Evolutionary conservation across 2,888 invertebrate genomes (phyloP), one percentile per base, ranked within the genome.

Genomic region (Bombylius major): DNA sequence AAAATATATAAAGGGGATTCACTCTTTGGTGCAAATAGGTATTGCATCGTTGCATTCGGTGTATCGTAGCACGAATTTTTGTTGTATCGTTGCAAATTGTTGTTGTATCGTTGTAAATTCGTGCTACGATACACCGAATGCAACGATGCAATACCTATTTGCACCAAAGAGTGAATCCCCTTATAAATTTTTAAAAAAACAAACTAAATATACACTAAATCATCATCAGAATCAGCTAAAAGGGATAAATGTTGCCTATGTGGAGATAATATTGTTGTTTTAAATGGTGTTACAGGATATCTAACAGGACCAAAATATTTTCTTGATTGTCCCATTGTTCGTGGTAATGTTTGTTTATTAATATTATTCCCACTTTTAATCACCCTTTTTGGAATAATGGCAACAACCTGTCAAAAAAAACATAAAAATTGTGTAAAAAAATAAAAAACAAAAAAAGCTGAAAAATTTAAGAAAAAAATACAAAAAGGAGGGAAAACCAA

Each of bases 221-320:
- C 82, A 65, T 82, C 81, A 66, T 82, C 81, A 2, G 81, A 81
- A 63, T 60, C 59, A 23, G 59, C 61, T 44, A 62, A 39, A 14
- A 61, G 57, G 23, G 61, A 61, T 48, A 60, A 51, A 42, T 59
- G 57, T 48, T 57, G 58, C 39, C 56, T 55, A n/a, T 54, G 39
- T 33, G 58, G 58, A 44, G 58, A 56, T 14, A 56, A 51, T 11
- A 59, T 46, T 48, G 48, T 42, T 48, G 55, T 51, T 60, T 71
- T 71, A 55, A 81, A 77, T 47, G 83, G 83, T 42, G 83, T 83
- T 7, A 83, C 82, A 5, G 83, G 83, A 68, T 82, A 83, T 61
- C 77, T 71, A 1, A 82, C 81, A 31, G 82, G 82, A 1, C 83
- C 83, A 51, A 78, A 65, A 81, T 82, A 83, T 61, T 77, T 77